Base-by-base conservation (phyloP, 2,113 vertebrate species). In the Ginglymostoma cirratum region DNA sequence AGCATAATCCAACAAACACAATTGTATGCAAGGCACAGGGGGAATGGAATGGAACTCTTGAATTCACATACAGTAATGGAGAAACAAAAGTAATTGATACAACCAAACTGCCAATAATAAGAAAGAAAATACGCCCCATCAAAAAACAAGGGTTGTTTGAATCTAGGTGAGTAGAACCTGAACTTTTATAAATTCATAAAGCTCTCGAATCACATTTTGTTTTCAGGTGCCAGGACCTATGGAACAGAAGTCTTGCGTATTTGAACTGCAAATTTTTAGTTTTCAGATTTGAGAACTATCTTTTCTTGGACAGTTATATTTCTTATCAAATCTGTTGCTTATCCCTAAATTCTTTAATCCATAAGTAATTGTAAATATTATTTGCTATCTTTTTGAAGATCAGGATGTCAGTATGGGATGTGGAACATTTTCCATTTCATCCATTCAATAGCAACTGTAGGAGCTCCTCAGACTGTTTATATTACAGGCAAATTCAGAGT, bases 71-170 rank as follows among this genome's bases (percentile, higher is more conserved):
- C 97, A 99, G 97, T 98, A 99, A 97, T 0, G 98, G 98, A 23
- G 99, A 99, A 70, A 99, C 98, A 98, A 99, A 98, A 97, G 98
- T 99, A 85, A 98, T 99, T 0, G 98, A 99, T 97, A 99, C 99
- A 0, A 97, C 97, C 96, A 98, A 98, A 4, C 97, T 99, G 61
- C 98, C 98, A 0, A 97, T 98, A 70, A 98, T 97, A 96, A 98
- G 96, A 52, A 99, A 99, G 97, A 98, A 97, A 97, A 98, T 99
- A 30, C 97, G 98, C 6, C 98, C 98, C 0, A 96, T 98, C 80
- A 98, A 98, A 6, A 98, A 98, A 93, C 99, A 99, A 96, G 98
- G 98, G 0, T 98, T 97, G 0, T 98, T 98, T 95, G 99, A 99
- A 42, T 99, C 99, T 2, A 98, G 99, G 99, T 99, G 95, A 97